Conservation (phyloP, 2,888 invertebrate genomes). For the Mamestra brassicae region DNA sequence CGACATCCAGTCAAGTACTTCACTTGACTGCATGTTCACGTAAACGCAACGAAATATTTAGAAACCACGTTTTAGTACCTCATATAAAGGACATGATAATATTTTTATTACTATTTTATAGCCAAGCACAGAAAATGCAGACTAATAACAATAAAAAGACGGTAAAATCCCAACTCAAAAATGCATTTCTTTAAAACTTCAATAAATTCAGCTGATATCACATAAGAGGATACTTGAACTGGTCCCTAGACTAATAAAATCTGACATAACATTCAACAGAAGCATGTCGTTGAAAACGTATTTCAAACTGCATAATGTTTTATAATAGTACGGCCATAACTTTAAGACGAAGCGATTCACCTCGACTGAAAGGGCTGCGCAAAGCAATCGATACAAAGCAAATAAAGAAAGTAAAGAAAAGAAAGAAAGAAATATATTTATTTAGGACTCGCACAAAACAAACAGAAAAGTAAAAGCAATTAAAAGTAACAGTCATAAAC, state of each 20-base stretch:
- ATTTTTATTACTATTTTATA: conserved; percentile 28
- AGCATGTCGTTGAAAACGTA: conserved; percentile 16
- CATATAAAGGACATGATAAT: conserved; percentile 1
- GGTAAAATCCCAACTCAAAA: conserved; percentile 11
- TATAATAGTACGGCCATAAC: conserved; percentile 18
- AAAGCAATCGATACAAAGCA: neutral
- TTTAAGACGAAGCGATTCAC: conserved; percentile 34
- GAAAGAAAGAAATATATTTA: too few relatives aligned
- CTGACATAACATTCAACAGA: conserved; percentile 11
- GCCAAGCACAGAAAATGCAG: conserved; percentile 19
- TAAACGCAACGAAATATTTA: neutral
- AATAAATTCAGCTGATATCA: conserved; percentile 15
- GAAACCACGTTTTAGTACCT: neutral
- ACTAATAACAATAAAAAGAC: conserved; percentile 17
- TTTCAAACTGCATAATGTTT: conserved; percentile 40
- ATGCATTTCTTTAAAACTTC: conserved; percentile 25
- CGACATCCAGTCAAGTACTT: neutral
- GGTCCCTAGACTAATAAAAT: conserved; percentile 44
- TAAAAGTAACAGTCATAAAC: too few relatives aligned
- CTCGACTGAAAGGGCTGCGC: neutral
- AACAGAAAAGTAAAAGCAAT: too few relatives aligned
- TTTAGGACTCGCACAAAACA: too few relatives aligned
- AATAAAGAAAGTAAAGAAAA: neutral
- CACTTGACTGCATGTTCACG: neutral
- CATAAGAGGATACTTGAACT: neutral